These are phyloP conservation scores for Notamacropus eugenii DNA, from an alignment of 2,797 vertebrate genomes.

Conservation along the genomic window DNA sequence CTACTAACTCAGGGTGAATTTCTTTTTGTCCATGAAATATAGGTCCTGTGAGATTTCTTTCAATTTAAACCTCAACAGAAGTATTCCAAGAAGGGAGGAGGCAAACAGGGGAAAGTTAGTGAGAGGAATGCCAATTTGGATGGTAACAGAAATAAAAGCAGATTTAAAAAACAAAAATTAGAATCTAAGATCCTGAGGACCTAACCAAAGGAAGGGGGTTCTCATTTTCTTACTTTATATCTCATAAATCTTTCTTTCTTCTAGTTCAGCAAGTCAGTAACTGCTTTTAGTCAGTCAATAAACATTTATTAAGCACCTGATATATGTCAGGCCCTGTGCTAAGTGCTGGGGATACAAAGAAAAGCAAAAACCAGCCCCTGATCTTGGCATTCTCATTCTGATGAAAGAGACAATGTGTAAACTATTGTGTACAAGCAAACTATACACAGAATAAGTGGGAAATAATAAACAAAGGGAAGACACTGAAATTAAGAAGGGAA, in stretches of 20 bases:
- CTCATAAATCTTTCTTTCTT: background rate
- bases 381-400: background rate
- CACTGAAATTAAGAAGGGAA: background rate
- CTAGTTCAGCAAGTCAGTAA: background rate
- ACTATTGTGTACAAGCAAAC: background rate
- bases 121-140: background rate
- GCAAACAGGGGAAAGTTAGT: background rate
- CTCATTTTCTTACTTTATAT: conserved; percentile 9
- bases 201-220: background rate
- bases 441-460: background rate
- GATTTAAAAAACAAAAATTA: background rate
- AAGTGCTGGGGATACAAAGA: background rate
- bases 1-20: background rate
- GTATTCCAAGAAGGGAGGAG: background rate
- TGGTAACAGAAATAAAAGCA: background rate
- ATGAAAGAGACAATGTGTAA: background rate
- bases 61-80: background rate
- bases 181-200: background rate
- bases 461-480: background rate
- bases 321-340: background rate
- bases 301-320: background rate
- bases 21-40: background rate
- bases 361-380: background rate
- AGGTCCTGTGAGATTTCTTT: background rate
- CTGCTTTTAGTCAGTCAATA: background rate